Conservation (phyloP, 2,888 invertebrate genomes). For the Himalopsyche kuldschensis region DNA sequence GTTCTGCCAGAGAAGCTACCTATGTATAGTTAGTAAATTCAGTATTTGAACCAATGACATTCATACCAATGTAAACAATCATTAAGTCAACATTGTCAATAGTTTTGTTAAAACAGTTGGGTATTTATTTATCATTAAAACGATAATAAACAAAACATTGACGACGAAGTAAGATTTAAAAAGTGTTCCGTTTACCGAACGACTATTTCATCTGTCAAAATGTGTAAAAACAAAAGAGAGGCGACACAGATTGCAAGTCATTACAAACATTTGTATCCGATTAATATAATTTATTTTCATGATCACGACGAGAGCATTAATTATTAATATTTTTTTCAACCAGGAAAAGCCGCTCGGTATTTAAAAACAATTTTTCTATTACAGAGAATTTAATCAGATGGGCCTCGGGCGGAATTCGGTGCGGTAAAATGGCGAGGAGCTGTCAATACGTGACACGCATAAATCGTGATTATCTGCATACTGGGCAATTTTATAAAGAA, state of each 20-base stretch:
- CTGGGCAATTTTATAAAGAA: neutral
- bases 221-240: neutral
- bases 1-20: too few relatives aligned
- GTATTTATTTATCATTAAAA: too few relatives aligned
- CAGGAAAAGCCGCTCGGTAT: neutral
- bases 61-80: too few relatives aligned
- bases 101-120: too few relatives aligned
- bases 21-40: too few relatives aligned
- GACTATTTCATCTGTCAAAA: neutral
- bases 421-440: neutral
- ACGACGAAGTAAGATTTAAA: neutral
- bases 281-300: neutral
- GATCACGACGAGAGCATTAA: neutral
- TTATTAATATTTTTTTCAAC: neutral
- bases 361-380: neutral
- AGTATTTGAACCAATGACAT: too few relatives aligned
- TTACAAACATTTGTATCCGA: too few relatives aligned
- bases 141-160: too few relatives aligned
- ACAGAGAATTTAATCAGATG: neutral
- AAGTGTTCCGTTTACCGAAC: neutral
- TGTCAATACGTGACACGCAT: neutral
- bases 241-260: too few relatives aligned
- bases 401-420: neutral
- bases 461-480: neutral
- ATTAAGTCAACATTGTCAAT: too few relatives aligned